Conservation (phyloP, 2,888 invertebrate species). For the Drosophila mulleri region DNA sequence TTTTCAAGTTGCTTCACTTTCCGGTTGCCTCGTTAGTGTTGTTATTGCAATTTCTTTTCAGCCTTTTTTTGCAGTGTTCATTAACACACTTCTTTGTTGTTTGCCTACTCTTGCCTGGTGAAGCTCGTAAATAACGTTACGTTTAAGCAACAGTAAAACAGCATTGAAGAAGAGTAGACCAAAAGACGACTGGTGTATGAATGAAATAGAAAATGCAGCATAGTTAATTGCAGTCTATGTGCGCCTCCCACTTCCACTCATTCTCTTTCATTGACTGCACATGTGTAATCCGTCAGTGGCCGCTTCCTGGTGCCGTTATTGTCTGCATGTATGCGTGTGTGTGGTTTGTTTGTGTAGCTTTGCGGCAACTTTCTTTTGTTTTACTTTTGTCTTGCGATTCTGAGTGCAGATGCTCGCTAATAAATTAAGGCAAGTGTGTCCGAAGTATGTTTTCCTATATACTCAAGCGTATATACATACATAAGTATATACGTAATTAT, state of each 20-base stretch:
- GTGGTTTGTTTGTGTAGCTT: slow-evolving; percentile 5
- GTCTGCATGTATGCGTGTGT: neutral
- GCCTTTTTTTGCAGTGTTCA: slow-evolving; percentile 47
- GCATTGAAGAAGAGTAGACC: slow-evolving; percentile 20
- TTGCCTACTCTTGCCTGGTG: slow-evolving; percentile 18
- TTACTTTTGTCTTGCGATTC: slow-evolving; percentile 29
- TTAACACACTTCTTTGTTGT: slow-evolving; percentile 73
- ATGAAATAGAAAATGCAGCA: slow-evolving; percentile 62
- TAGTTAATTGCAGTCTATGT: slow-evolving; percentile 31
- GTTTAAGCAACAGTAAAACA: slow-evolving; percentile 57
- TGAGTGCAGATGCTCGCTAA: slow-evolving; percentile 15
- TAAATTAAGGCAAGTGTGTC: slow-evolving; percentile 35
- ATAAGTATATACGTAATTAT: neutral
- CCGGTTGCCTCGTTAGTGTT: slow-evolving; percentile 47
- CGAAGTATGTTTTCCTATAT: slow-evolving; percentile 19
- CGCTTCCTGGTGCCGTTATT: slow-evolving; percentile 61
- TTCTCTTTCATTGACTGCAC: slow-evolving; percentile 58
- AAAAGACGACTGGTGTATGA: slow-evolving; percentile 29
- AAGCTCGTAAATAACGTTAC: slow-evolving; percentile 68
- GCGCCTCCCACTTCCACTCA: slow-evolving; percentile 11
- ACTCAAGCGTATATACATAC: neutral
- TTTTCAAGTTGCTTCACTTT: slow-evolving; percentile 57
- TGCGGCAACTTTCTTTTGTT: slow-evolving; percentile 67
- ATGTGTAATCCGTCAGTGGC: slow-evolving; percentile 29
- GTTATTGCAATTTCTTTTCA: slow-evolving; percentile 42